phyloP scores from a whole-genome alignment of 2,113 vertebrate species.

The Oreotragus oreotragus region DNA sequence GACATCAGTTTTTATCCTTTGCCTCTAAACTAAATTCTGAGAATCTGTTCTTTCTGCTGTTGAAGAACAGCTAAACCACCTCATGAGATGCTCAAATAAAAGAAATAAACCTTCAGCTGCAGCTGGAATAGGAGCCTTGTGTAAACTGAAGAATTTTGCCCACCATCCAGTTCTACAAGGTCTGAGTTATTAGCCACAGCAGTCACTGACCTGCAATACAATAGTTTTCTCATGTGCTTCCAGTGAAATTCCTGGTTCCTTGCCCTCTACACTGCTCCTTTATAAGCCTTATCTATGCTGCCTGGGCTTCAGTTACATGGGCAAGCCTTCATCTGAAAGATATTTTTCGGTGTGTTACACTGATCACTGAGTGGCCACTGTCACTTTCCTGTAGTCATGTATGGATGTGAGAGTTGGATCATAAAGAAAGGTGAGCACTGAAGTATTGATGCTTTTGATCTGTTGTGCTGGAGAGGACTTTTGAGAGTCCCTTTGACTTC shows the following conservation, averaged over 20 bases:
- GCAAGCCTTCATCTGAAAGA: not conserved
- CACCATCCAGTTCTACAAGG: not conserved
- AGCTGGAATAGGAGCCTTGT: not conserved
- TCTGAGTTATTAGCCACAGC: not conserved
- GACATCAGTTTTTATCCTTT: not conserved
- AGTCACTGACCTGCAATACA: not conserved
- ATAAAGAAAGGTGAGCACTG: not conserved
- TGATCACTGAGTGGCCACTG: accelerated
- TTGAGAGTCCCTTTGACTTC: not conserved
- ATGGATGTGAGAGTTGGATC: not conserved
- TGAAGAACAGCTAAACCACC: not conserved
- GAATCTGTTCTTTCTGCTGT: not conserved
- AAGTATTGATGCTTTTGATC: not conserved
- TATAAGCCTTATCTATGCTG: not conserved
- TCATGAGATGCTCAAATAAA: not conserved
- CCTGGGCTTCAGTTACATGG: not conserved
- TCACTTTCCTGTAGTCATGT: accelerated
- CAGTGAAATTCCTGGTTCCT: not conserved
- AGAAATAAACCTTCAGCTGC: not conserved
- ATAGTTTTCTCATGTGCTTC: not conserved
- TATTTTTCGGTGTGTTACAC: accelerated
- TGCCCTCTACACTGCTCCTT: not conserved
- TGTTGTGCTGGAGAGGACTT: not conserved
- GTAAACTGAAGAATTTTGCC: not conserved
- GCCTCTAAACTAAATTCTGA: not conserved